Evolutionary conservation across 2,888 invertebrate species (phyloP).

Genomic region (Cordilura impudica): DNA sequence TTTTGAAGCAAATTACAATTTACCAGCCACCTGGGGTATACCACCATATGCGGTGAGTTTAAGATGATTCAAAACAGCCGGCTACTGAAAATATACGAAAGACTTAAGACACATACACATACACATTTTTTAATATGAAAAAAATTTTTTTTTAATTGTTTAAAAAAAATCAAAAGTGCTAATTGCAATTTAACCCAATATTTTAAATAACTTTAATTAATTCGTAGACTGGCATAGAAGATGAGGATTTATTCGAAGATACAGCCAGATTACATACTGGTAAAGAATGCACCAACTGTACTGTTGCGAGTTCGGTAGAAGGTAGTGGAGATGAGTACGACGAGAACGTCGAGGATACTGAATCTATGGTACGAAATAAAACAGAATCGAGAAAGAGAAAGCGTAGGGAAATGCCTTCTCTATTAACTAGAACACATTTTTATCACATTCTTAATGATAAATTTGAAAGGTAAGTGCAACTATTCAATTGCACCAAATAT

Average conservation of each 20-base stretch:
- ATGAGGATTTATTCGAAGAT: constrained; percentile 62
- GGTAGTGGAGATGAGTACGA: background rate
- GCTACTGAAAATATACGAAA: background rate
- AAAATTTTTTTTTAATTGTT: background rate
- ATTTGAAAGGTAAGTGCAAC: constrained; percentile 68
- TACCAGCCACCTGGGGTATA: constrained; percentile 79
- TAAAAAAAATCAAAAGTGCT: background rate
- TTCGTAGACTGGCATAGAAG: constrained; percentile 61
- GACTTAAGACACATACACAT: background rate
- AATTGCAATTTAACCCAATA: background rate
- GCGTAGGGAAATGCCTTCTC: constrained; percentile 58
- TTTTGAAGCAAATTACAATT: constrained; percentile 84
- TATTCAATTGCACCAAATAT: background rate
- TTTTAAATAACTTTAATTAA: background rate
- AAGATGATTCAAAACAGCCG: background rate
- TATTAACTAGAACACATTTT: constrained; percentile 70
- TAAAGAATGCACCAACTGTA: constrained; percentile 37
- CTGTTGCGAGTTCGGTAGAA: background rate
- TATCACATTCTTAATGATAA: constrained; percentile 73
- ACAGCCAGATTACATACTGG: constrained; percentile 28
- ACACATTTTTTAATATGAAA: background rate
- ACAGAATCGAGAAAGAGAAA: constrained; percentile 32
- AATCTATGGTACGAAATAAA: constrained; percentile 7
- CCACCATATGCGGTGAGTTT: constrained; percentile 72
- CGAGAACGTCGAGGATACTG: background rate